These are phyloP conservation scores for Gobio occitaniae DNA, from an alignment of 2,797 vertebrate genomes.

Conservation along the genomic window DNA sequence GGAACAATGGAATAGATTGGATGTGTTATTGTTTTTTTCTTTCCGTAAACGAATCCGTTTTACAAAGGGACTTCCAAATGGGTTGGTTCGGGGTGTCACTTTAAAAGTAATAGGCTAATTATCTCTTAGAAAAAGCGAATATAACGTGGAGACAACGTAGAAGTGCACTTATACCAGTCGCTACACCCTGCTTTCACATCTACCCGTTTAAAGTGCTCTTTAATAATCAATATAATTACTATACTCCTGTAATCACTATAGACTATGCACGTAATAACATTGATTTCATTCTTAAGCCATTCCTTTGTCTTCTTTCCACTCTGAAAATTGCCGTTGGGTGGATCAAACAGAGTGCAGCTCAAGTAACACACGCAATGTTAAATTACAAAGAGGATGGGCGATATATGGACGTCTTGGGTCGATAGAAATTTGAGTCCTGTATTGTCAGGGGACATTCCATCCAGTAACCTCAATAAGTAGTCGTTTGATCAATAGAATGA, in stretches of 20 bases:
- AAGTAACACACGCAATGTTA: slow-evolving; percentile 30
- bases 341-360: slow-evolving; percentile 44
- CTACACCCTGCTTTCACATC: neutral
- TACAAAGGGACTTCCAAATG: neutral
- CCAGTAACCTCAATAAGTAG: slow-evolving; percentile 41
- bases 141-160: neutral
- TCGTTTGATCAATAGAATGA: slow-evolving; percentile 20
- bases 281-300: slow-evolving; percentile 14
- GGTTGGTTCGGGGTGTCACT: neutral
- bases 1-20: neutral
- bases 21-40: neutral
- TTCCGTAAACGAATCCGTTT: neutral
- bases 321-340: slow-evolving; percentile 14
- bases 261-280: slow-evolving; percentile 29
- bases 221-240: slow-evolving; percentile 37
- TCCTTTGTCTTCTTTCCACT: neutral
- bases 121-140: neutral
- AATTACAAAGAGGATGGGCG: slow-evolving; percentile 12
- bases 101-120: neutral
- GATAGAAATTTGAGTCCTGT: slow-evolving; percentile 40
- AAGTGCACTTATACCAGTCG: neutral
- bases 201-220: slow-evolving; percentile 16
- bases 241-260: neutral
- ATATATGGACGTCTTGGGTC: slow-evolving; percentile 21
- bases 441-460: slow-evolving; percentile 23